Evolutionary conservation across 2,888 invertebrate genomes (phyloP), one percentile per base, ranked within the genome.

Genomic region (Pollenia griseotomentosa): DNA sequence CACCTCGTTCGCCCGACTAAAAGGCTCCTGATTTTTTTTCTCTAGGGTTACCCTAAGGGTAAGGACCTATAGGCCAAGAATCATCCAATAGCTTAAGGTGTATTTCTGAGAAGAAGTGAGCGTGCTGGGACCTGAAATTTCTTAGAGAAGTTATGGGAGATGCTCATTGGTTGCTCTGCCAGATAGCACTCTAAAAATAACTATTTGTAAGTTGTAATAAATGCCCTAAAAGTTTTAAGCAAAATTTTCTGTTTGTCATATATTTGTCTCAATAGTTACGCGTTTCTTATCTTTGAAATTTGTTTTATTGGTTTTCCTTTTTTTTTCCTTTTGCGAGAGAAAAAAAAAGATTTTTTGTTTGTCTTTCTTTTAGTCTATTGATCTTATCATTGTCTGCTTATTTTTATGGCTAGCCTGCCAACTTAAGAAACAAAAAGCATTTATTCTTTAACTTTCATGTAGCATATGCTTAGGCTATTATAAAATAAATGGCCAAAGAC

Each of bases 381-480:
- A 81, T 73, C 80, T 80, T 63, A 12, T 12, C 33, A 19, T 33
- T 71, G 71, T 80, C 80, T 80, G 71, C 71, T 80, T 57, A 51
- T 61, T 40, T 68, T 59, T 61, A 23, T 42, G 44, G 61, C 51
- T 79, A 59, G 14, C 8, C 40, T 10, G n/a, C 6, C 44, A 66
- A 57, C 51, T 42, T 70, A 44, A 5, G 46, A 66, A 46, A 16
- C 51, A 48, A 61, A 33, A 33, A 33, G 4, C 48, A 46, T 53
- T 11, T 7, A 12, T 46, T 2, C 16, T 68, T 23, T 23, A 33
- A 33, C 16, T 59, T 44, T 44, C 19, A 42, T 77, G 46, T 10
- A 61, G 19, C 68, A 79, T 79, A 70, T 79, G 78, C n/a, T 66
- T 63, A 75, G 63, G 16, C 40, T 75, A 66, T 77, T 77, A 66